Evolutionary conservation across 1,140 invertebrate genomes (phyloP), one percentile per base, ranked within the genome.

Genomic region (Heliothis subflexa): DNA sequence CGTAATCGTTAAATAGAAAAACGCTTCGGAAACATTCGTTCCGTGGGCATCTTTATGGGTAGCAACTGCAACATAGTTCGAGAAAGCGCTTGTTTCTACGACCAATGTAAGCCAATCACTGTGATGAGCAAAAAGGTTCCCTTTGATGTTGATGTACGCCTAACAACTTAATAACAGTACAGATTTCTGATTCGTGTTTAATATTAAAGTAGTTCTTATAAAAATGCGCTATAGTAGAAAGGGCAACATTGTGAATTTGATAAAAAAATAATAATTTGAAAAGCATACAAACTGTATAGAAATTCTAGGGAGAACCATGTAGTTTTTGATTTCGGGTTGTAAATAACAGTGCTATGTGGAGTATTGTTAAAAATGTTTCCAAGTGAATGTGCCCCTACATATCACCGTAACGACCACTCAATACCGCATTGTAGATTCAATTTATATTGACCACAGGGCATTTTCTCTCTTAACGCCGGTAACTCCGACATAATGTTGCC

Each of bases 401-500:
- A 90, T 91, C 89, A 91, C 85, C 78, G 81, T 92, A 91, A 92
- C 86, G 88, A 91, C 89, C 86, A 81, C 85, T 91, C 86, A 88
- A 88, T 89, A 86, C 86, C 64, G 86, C 86, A 88, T 90, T 87
- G 85, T 92, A 83, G 84, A 89, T 88, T 90, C 86, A 91, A 92
- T 91, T 91, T 92, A 91, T 89, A 87, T 83, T 91, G 88, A 89
- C 90, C 86, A 90, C 88, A 88, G 87, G 86, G 87, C 89, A 91
- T 90, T 88, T 84, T 89, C 89, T 86, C 82, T 85, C 83, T 81
- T 80, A 81, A 80, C 81, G 75, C 79, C 59, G 50, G 64, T 77
- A 82, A 79, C 77, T 68, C 49, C 47, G 47, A 77, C 62, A 57
- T 77, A 77, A 77, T 70, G 54, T 77, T 62, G n/a, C 40, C 61